Conservation (phyloP, 2,888 invertebrate species). For the Iphiclides podalirius region DNA sequence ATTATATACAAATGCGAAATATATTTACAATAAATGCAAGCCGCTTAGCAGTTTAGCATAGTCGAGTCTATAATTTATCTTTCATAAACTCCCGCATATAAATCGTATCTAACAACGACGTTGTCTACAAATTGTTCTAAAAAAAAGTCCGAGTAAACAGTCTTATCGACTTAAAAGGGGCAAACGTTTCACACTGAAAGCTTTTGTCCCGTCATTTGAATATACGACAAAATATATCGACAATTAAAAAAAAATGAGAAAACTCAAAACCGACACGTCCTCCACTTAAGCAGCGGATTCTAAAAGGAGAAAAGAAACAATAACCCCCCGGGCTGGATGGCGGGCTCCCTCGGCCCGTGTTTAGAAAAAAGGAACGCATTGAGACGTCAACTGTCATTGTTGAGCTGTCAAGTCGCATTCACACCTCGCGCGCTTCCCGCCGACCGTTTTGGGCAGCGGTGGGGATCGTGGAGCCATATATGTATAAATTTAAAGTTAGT, state of each 20-base stretch:
- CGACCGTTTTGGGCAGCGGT: background rate
- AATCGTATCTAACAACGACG: too few species aligned
- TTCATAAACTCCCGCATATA: too few species aligned
- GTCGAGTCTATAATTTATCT: too few species aligned
- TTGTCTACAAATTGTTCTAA: too few species aligned
- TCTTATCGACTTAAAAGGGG: too few species aligned
- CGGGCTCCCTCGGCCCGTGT: background rate
- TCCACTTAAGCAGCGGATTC: background rate
- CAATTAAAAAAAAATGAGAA: background rate
- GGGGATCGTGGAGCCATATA: slow-evolving; percentile 5
- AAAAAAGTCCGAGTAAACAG: too few species aligned
- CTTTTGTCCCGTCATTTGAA: background rate
- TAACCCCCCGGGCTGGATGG: slow-evolving; percentile 1
- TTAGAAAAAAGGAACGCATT: slow-evolving; percentile 15
- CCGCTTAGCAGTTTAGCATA: too few species aligned
- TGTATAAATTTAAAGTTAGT: too few species aligned
- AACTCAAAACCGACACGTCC: background rate
- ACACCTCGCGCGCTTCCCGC: slow-evolving; percentile 15
- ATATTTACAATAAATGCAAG: too few species aligned
- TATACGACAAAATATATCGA: background rate
- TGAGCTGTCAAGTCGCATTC: slow-evolving; percentile 14
- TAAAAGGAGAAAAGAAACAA: slow-evolving; percentile 12
- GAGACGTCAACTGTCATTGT: slow-evolving; percentile 16
- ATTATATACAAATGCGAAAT: too few species aligned
- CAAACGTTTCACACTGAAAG: background rate